A percentile compares a stretch with the other conserved stretches of the same genome.
phyloP scores from a whole-genome alignment of 2,797 vertebrate species.

The Manis crassicaudata region DNA sequence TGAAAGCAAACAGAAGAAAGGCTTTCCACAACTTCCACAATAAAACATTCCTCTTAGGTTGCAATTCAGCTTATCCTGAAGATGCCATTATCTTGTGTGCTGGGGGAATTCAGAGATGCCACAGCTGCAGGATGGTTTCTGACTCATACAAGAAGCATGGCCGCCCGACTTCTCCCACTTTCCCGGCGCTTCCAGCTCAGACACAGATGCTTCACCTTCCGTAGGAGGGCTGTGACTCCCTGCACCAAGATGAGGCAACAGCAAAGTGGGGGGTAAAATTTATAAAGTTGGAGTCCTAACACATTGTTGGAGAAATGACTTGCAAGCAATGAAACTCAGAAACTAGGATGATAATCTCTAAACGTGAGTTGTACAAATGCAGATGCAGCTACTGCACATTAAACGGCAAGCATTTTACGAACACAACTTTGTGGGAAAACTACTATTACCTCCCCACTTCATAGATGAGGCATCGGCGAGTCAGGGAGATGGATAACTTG shows the following conservation, averaged over 20 bases:
- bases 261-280: background rate
- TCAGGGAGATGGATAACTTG: background rate
- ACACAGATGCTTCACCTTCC: background rate
- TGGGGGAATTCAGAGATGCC: background rate
- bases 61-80: background rate
- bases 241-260: background rate
- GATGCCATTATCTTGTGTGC: background rate
- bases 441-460: background rate
- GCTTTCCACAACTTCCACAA: background rate
- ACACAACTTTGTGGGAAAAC: background rate
- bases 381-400: background rate
- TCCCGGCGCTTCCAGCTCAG: background rate
- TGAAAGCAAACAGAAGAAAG: slow-evolving; percentile 37
- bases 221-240: background rate
- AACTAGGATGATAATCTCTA: background rate
- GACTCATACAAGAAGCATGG: background rate
- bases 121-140: background rate
- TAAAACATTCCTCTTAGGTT: slow-evolving; percentile 19
- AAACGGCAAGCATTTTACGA: background rate
- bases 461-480: background rate
- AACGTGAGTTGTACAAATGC: background rate
- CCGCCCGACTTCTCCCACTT: background rate
- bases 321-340: background rate
- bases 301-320: background rate
- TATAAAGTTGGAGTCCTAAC: background rate